These are phyloP conservation scores for Anastrepha ludens DNA, from an alignment of 1,140 invertebrate genomes.

Conservation along the genomic window DNA sequence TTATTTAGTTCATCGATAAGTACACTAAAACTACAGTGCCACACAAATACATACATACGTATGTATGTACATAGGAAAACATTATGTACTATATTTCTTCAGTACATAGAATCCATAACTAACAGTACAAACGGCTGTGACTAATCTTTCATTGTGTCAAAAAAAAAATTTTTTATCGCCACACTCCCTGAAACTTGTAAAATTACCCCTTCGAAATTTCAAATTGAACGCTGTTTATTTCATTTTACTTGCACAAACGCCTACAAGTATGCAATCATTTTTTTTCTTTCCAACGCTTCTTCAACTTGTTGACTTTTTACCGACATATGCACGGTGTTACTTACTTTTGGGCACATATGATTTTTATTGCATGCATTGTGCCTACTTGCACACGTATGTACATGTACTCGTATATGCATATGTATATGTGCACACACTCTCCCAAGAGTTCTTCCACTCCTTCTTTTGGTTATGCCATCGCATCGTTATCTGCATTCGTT, in stretches of 20 bases:
- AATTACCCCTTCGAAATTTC: too few relatives aligned
- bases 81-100: too few relatives aligned
- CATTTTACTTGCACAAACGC: not conserved
- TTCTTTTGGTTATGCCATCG: too few relatives aligned
- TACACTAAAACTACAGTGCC: not conserved
- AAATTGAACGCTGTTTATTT: too few relatives aligned
- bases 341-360: too few relatives aligned
- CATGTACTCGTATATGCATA: not conserved
- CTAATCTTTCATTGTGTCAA: too few relatives aligned
- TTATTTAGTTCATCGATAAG: slow-evolving; percentile 23
- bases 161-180: too few relatives aligned
- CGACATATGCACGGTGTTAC: not conserved
- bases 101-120: too few relatives aligned
- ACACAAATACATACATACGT: not conserved
- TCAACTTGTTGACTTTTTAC: not conserved
- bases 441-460: too few relatives aligned
- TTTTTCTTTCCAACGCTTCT: not conserved
- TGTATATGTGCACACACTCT: not conserved
- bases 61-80: not conserved
- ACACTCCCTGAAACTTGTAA: too few relatives aligned
- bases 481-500: too few relatives aligned
- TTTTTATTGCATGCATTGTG: not conserved
- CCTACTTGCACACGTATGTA: not conserved
- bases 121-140: too few relatives aligned
- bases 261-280: not conserved